Conservation (phyloP, 2,797 vertebrate species). For the Oreochromis mossambicus region DNA sequence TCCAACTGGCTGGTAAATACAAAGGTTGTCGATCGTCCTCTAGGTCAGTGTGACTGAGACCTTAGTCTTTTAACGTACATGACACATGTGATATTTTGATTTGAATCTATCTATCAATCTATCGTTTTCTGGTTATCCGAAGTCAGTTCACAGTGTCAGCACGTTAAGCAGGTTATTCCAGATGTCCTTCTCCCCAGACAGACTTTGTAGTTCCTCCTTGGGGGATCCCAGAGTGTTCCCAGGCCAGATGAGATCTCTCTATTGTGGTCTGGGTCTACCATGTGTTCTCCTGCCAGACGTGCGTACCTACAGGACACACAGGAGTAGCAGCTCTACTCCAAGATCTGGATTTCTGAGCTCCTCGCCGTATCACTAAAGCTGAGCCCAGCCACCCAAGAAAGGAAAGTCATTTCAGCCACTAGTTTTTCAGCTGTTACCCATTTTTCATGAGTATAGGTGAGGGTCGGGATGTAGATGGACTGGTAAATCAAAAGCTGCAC, state of each 20-base stretch:
- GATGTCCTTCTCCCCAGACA: neutral
- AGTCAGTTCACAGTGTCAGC: neutral
- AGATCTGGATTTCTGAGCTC: neutral
- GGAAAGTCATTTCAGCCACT: neutral
- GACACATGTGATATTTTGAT: neutral
- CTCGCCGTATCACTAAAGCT: too few species aligned
- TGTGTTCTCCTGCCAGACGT: neutral
- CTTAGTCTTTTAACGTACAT: accelerated
- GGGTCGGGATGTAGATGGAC: neutral
- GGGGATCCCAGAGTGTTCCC: neutral
- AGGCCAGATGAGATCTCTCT: neutral
- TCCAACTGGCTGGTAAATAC: neutral
- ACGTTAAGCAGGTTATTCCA: neutral
- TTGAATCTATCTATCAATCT: neutral
- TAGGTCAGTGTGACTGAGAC: accelerated
- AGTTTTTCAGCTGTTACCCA: neutral
- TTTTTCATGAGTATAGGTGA: neutral
- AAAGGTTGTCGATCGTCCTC: neutral
- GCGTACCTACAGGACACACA: neutral
- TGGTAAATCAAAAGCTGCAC: neutral
- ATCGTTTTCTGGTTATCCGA: neutral
- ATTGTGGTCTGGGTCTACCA: neutral
- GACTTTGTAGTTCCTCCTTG: neutral
- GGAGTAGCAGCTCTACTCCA: neutral
- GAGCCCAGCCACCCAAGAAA: too few species aligned